Evolutionary conservation across 2,797 vertebrate species (phyloP).

Genomic region (Tachyglossus aculeatus): DNA sequence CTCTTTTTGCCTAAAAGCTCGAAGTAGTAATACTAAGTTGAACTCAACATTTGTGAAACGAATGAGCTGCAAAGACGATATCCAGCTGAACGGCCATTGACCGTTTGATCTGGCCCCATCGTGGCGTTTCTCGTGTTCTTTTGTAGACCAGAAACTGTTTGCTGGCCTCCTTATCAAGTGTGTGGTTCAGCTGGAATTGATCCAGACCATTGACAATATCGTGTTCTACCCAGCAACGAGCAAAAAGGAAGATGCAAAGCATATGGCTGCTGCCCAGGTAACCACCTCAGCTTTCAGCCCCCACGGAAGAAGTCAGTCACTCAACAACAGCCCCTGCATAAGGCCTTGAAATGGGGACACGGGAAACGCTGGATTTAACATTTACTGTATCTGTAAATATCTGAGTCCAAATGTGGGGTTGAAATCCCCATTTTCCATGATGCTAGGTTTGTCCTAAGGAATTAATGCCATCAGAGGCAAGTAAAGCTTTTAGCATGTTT

Average conservation of each 20-base stretch:
- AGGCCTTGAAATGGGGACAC: not conserved
- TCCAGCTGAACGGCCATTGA: too few species aligned
- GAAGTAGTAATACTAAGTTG: too few species aligned
- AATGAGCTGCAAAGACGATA: too few species aligned
- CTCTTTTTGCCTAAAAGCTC: too few species aligned
- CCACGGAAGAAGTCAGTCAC: not conserved
- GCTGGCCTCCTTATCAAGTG: constrained; percentile 96
- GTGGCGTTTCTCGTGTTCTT: too few species aligned
- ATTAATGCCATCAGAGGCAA: too few species aligned
- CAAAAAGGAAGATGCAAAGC: constrained; percentile 97
- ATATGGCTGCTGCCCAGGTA: constrained; percentile 96
- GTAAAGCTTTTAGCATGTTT: too few species aligned
- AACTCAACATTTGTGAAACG: too few species aligned
- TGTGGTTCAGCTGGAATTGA: constrained; percentile 94
- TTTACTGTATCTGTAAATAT: not conserved
- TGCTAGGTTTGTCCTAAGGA: too few species aligned
- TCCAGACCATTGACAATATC: constrained; percentile 98
- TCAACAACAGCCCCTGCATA: not conserved
- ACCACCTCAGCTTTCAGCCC: not conserved
- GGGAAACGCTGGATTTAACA: not conserved
- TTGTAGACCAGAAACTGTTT: constrained; percentile 92
- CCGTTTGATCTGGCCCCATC: too few species aligned
- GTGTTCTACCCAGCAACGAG: constrained; percentile 96
- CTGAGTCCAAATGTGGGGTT: not conserved
- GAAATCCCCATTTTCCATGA: not conserved